Evolutionary conservation across 2,113 vertebrate genomes (phyloP).

Genomic region (Eolophus roseicapilla): DNA sequence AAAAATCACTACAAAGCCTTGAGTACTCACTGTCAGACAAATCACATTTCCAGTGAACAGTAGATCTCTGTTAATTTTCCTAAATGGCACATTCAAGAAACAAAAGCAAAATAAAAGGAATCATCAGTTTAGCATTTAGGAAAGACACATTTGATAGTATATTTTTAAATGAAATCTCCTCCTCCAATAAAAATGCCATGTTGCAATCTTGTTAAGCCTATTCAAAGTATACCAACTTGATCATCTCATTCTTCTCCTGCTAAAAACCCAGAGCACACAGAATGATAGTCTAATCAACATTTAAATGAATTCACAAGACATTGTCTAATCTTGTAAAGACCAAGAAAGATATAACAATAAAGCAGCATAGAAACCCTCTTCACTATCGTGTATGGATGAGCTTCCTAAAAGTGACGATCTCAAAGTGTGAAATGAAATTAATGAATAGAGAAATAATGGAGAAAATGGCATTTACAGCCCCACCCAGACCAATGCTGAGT

Average conservation of each 20-base stretch:
- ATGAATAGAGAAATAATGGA: conserved; percentile 4
- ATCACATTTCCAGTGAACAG: neutral
- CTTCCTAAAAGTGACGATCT: neutral
- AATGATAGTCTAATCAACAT: conserved; percentile 58
- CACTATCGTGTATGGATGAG: neutral
- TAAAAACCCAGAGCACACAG: conserved; percentile 26
- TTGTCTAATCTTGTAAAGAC: conserved; percentile 19
- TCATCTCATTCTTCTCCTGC: conserved; percentile 66
- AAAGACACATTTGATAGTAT: conserved; percentile 50
- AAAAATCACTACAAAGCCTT: neutral
- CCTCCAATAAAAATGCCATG: conserved; percentile 57
- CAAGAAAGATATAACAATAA: conserved; percentile 13
- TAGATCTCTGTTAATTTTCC: conserved; percentile 49
- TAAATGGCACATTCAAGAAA: conserved; percentile 68
- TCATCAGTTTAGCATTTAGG: conserved; percentile 63
- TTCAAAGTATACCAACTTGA: conserved; percentile 64
- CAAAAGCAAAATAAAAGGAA: conserved; percentile 68
- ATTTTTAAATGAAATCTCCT: conserved; percentile 60
- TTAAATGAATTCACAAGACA: conserved; percentile 38
- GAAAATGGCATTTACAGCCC: neutral
- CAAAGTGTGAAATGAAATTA: neutral
- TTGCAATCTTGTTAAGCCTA: conserved; percentile 60
- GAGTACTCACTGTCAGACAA: neutral
- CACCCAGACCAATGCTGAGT: neutral
- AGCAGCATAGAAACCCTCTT: neutral